These are phyloP conservation scores for Carassius gibelio DNA, from an alignment of 2,113 vertebrate species.

Conservation along the genomic window DNA sequence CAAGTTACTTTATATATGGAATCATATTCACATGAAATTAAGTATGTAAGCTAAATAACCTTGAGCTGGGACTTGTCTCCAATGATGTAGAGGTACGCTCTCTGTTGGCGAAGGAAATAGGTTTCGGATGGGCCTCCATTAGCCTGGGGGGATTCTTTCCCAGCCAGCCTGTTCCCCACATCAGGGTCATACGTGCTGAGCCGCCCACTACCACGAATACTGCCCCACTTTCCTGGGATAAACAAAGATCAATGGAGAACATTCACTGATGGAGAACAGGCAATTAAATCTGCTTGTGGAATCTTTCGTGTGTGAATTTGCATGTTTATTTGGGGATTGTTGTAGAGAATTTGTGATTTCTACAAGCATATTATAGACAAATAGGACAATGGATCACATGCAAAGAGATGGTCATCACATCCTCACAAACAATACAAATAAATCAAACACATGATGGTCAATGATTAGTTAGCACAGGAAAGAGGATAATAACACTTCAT, in stretches of 20 bases:
- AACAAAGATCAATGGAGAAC: conserved; percentile 20
- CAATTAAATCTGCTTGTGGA: not conserved
- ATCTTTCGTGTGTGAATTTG: not conserved
- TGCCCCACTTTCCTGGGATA: conserved; percentile 91
- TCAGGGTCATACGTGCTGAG: conserved; percentile 85
- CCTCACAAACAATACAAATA: conserved; percentile 44
- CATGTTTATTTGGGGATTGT: not conserved
- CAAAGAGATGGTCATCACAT: conserved; percentile 44
- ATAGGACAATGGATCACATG: conserved; percentile 44
- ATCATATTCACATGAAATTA: no score
- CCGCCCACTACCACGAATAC: conserved; percentile 88
- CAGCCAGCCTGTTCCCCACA: conserved; percentile 86
- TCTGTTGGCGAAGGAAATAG: conserved; percentile 85
- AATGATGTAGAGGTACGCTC: conserved; percentile 93
- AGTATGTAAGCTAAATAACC: conserved; percentile 69
- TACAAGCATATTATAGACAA: conserved; percentile 23
- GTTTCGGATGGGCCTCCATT: conserved; percentile 84
- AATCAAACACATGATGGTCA: conserved; percentile 34
- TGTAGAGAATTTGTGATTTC: not conserved
- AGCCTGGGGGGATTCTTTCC: conserved; percentile 83
- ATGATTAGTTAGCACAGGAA: conserved; percentile 42
- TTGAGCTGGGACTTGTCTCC: conserved; percentile 96
- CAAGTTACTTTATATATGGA: not conserved
- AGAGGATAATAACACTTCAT: conserved; percentile 28
- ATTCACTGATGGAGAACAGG: not conserved